Percentiles rank a stretch among this genome's conserved stretches.
Conservation (phyloP, 2,888 invertebrate genomes). For the Eudasyphora cyanicolor region DNA sequence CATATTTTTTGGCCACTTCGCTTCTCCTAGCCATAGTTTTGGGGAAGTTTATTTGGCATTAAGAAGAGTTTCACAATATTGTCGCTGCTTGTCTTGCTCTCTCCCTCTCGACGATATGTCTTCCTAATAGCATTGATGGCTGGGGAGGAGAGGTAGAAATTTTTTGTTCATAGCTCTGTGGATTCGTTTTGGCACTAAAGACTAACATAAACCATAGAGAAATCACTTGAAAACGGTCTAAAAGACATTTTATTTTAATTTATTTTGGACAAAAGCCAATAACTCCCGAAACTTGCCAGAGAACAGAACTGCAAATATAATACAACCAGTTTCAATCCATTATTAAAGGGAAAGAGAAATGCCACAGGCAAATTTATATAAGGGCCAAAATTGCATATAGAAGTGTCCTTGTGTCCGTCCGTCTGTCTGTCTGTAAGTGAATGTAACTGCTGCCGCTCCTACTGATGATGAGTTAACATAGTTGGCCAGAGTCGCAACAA, state of each 20-base stretch:
- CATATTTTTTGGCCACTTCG: slow-evolving; percentile 43
- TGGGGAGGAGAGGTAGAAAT: slow-evolving; percentile 12
- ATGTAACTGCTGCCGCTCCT: background rate
- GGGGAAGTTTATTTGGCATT: slow-evolving; percentile 54
- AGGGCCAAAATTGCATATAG: too few relatives aligned
- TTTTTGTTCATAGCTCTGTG: slow-evolving; percentile 41
- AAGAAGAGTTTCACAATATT: slow-evolving; percentile 34
- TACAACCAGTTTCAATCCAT: background rate
- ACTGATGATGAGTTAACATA: background rate
- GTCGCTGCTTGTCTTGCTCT: slow-evolving; percentile 12
- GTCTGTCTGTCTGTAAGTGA: too few relatives aligned
- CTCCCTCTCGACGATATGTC: slow-evolving; percentile 33
- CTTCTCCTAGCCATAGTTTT: background rate
- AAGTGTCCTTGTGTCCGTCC: background rate
- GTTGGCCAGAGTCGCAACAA: background rate
- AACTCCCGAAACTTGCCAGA: slow-evolving; percentile 15
- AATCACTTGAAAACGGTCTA: slow-evolving; percentile 62
- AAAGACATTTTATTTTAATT: slow-evolving; percentile 63
- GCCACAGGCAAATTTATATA: slow-evolving; percentile 15
- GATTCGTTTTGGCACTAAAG: slow-evolving; percentile 8
- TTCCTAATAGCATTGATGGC: background rate
- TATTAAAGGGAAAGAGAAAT: too few relatives aligned
- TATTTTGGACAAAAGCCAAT: slow-evolving; percentile 63
- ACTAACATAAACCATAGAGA: slow-evolving; percentile 48
- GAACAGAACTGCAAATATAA: slow-evolving; percentile 36